phyloP scores from a whole-genome alignment of 2,113 vertebrate species.

The Lipotes vexillifer region DNA sequence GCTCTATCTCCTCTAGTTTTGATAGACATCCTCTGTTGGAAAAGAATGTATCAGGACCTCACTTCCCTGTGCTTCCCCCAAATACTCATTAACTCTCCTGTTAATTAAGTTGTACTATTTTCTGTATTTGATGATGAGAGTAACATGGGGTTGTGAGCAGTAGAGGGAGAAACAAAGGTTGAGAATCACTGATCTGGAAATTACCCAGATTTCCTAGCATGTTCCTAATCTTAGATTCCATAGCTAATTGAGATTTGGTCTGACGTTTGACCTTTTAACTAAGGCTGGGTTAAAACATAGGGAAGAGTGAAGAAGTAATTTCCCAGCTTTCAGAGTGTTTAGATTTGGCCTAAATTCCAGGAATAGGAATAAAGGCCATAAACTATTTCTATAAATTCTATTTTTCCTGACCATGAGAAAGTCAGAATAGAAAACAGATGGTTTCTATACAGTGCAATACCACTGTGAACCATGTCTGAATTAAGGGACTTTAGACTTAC shows the following conservation, averaged over 20 bases:
- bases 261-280: not conserved
- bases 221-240: not conserved
- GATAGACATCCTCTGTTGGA: not conserved
- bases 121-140: not conserved
- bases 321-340: not conserved
- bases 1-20: not conserved
- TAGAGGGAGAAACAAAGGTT: not conserved
- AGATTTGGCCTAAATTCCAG: slow-evolving; percentile 1
- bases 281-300: not conserved
- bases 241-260: not conserved
- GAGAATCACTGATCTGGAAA: not conserved
- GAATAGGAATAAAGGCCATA: not conserved
- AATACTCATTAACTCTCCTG: not conserved
- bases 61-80: not conserved
- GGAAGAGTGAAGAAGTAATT: not conserved
- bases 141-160: not conserved
- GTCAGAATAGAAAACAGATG: not conserved
- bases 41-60: not conserved
- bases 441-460: not conserved
- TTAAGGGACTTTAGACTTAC: not conserved
- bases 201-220: not conserved
- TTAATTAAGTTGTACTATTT: not conserved
- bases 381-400: not conserved
- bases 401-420: slow-evolving; percentile 1
- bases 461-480: not conserved